Conservation (phyloP, 2,888 invertebrate genomes). For the Kuschelorhynchus macadamiae region DNA sequence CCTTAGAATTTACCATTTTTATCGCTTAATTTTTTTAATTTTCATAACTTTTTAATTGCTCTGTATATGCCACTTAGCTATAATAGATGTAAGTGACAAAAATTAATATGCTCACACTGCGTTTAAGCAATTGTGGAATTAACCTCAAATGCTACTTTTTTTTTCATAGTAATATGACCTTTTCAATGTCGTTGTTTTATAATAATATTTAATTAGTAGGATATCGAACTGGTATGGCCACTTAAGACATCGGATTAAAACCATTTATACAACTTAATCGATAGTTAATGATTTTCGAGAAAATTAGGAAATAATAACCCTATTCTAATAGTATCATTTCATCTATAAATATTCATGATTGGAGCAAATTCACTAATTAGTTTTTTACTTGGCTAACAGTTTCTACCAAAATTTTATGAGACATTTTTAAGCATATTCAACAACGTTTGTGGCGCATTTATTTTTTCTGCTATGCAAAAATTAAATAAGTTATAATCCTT, state of each 20-base stretch:
- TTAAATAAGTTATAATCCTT: too few species aligned
- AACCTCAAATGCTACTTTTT: slow-evolving; percentile 12
- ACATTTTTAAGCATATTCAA: too few species aligned
- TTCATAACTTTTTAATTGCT: too few species aligned
- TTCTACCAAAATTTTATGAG: neutral
- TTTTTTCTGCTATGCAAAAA: neutral
- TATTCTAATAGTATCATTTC: slow-evolving; percentile 4
- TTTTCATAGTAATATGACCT: slow-evolving; percentile 26
- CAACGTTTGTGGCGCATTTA: neutral
- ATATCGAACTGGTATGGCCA: slow-evolving; percentile 23
- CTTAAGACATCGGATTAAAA: slow-evolving; percentile 36
- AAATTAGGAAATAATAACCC: slow-evolving; percentile 22
- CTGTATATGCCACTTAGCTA: too few species aligned
- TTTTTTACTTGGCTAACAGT: neutral
- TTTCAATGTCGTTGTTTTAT: slow-evolving; percentile 25
- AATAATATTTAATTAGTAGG: slow-evolving; percentile 31
- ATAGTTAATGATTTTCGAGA: slow-evolving; percentile 31
- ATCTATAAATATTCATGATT: slow-evolving; percentile 12
- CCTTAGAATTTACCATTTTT: too few species aligned
- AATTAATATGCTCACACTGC: too few species aligned
- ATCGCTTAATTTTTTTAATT: too few species aligned
- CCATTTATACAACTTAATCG: slow-evolving; percentile 29
- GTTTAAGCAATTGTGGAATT: too few species aligned
- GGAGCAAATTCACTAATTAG: slow-evolving; percentile 1
- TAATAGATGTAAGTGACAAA: too few species aligned